These are phyloP conservation scores for Diprion similis DNA, from an alignment of 1,140 invertebrate species.

Conservation along the genomic window DNA sequence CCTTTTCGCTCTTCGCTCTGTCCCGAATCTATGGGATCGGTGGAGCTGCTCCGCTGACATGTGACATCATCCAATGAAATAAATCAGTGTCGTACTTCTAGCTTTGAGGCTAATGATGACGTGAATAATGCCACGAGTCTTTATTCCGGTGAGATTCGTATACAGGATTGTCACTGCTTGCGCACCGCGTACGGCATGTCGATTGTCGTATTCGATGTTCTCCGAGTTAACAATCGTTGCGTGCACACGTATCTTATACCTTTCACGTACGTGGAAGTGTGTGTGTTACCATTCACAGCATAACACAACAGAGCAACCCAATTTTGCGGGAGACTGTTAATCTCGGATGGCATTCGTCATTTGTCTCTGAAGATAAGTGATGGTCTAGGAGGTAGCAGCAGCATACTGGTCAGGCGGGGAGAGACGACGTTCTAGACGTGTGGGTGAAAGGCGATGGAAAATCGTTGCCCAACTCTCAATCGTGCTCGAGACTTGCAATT, in stretches of 20 bases:
- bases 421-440: background rate
- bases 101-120: background rate
- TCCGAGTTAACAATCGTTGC: background rate
- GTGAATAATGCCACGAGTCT: background rate
- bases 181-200: background rate
- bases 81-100: background rate
- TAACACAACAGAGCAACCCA: background rate
- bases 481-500: constrained; percentile 47
- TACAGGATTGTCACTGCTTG: background rate
- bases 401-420: background rate
- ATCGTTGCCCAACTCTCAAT: constrained; percentile 14
- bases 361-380: constrained; percentile 25
- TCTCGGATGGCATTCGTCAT: constrained; percentile 42
- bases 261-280: no score
- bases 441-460: constrained; percentile 20
- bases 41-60: background rate
- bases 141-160: background rate
- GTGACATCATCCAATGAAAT: background rate
- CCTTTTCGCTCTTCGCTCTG: background rate
- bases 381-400: background rate
- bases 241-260: background rate
- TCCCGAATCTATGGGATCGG: background rate
- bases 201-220: background rate
- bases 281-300: no score
- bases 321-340: constrained; percentile 36